Base-by-base conservation (phyloP, 2,888 invertebrate genomes). In the Ectemnius continuus region DNA sequence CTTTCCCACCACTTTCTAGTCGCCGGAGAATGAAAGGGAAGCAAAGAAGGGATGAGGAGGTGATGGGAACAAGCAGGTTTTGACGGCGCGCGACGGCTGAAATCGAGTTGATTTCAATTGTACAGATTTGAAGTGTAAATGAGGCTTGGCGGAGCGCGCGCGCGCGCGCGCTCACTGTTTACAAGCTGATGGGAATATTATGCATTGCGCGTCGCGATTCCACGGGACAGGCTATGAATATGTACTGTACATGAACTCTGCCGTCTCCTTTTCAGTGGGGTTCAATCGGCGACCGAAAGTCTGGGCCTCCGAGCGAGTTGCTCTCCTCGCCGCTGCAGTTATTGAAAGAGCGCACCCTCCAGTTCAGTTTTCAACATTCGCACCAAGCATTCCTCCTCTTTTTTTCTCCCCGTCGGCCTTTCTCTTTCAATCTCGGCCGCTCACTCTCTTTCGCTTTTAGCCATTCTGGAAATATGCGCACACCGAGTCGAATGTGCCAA, bases 201-300 rank as follows among this genome's bases (percentile, higher is more conserved):
- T 73, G 80, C 80, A 65, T 61, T 60, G 28, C 64, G 63, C 76
- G 70, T 73, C 70, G 66, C 68, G 73, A 79, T 70, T 76, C 76
- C 71, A 75, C 80, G 72, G 66, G 76, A 73, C 70, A 60, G 69
- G 67, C 66, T 69, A 78, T 79, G 78, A 79, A 79, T 79, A 79
- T 79, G 78, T 69, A 79, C 60, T 66, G 60, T 69, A 46, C 23
- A 18, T 60, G 52, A 26, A 26, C n/a, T 0, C 26, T 47, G 52
- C 52, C 36, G 14, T 59, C 58, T 52, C 61, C 56, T 68, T 67
- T 47, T 47, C 36, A 16, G 13, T 14, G 16, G 23, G 36, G 16
- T 62, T 56, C 73, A 63, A 68, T 70, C 68, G 70, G 66, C 73
- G 36, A 36, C 57, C 77, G 68, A 76, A 77, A 73, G 77, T 68